Base-by-base conservation (phyloP, 2,888 invertebrate genomes). In the Tigriopus californicus region DNA sequence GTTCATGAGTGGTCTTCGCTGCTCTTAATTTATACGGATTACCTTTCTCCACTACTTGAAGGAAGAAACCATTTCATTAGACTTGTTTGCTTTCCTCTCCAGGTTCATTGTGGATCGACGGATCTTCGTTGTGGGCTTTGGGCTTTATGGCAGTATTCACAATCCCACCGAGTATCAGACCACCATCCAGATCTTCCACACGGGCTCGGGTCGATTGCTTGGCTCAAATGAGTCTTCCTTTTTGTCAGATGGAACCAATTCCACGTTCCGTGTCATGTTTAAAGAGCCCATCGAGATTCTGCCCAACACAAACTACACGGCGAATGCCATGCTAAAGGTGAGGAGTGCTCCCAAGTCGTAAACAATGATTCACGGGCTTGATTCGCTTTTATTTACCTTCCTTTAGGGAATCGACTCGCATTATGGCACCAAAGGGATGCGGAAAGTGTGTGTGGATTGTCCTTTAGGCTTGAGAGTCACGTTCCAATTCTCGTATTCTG, bases 61-160 rank as follows among this genome's bases (percentile, higher is more conserved):
- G 8, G 25, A 15, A 24, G 12, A 3, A 24, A 25, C 54, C 12
- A 41, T 13, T 53, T 40, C 18, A 24, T 20, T 13, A 22, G 53
- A 40, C 48, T 13, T 46, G 51, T 1, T 41, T 55, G 22, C 33
- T 54, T 52, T 61, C 60, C 41, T 61, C 68, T 71, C 15, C 66
- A 80, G 85, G 66, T 87, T 88, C 69, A 80, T 80, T 40, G 85
- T 85, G 1, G 85, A 87, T 68, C 77, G 81, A 65, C 76, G 82
- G 61, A 84, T 88, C 65, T 86, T 82, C 71, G 79, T 88, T 20
- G 82, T 85, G 61, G 88, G 87, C 1, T 85, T 87, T 70, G 87
- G 87, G 61, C 72, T 88, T 62, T 87, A 85, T 70, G 87, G 86
- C 40, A 84, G 85, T 40, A 82, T 85, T 66, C 81, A 83, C 69